Evolutionary conservation across 2,888 invertebrate genomes (phyloP), one percentile per base, ranked within the genome.

Genomic region (Orchesellides sinensis): DNA sequence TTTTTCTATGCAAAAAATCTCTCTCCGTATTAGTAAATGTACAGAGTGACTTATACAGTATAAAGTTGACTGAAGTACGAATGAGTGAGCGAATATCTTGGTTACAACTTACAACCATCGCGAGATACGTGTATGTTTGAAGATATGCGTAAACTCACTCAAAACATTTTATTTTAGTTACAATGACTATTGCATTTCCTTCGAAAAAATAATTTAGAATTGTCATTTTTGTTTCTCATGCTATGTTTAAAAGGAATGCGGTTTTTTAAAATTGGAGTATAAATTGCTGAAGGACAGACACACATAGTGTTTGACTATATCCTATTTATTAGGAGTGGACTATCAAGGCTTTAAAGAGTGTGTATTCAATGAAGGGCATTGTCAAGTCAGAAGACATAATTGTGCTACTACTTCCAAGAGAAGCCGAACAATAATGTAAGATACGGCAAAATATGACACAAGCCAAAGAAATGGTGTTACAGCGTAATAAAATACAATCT

Each of bases 191-290:
- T 54, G 10, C 54, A 14, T 21, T 54, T 54, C 25, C 21, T 49
- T 49, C 54, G 21, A 25, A 54, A 21, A 54, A 54, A 25, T 12
- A 17, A 19, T 23, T 5, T 54, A 54, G 6, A 25, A 29, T 59
- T 59, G 59, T 32, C 17, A n/a, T n/a, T 29, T 29, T 29, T 32
- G 29, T 59, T n/a, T 59, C 32, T 17, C 59, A 2, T 25, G 10
- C n/a, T 61, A 17, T n/a, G 59, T 10, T 52, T 68, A 23, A 29
- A 52, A 40, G 63, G 63, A 63, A 49, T 66, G 66, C 66, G 66
- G 66, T 66, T 65, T 74, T 52, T 54, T 23, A 65, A 72, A 54
- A 65, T 54, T 63, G 54, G 35, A 54, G 52, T 32, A 29, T 63
- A 27, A 59, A 49, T 54, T 54, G 19, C 25, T 17, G 65, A 74